Base-by-base conservation (phyloP, 2,888 invertebrate genomes). In the Phlogophora meticulosa region DNA sequence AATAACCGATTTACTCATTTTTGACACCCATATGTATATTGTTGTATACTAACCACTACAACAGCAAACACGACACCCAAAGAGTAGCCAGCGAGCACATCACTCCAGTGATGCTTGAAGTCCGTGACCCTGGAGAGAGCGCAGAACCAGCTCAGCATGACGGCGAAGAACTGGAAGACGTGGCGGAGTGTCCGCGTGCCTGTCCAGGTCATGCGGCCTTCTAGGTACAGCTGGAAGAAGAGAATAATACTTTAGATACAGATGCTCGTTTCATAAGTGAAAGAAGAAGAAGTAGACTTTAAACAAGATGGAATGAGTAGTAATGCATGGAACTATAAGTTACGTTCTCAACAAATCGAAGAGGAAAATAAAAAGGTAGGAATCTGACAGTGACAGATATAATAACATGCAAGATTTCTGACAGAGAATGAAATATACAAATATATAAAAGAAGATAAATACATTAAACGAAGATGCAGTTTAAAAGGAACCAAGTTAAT, bases 51-150 rank as follows among this genome's bases (percentile, higher is more conserved):
- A 45, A 76, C 76, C 81, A 71, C 43, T 5, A 80, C 9, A n/a
- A 80, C 56, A 49, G 98, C 98, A n/a, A 96, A 91, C 9, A 96
- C 82, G 0, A 96, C 87, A 7, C 98, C 98, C 57, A 98, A 93
- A 15, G 94, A 82, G 77, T 97, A 96, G 0, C 99, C 99, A 62
- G 97, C 97, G 40, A 99, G 95, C 5, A 99, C 99, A 92, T 99
- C 99, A 86, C 98, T 98, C 98, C 99, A 99, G 89, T 99, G 99
- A 90, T 99, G 99, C 90, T 99, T 99, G 96, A 98, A 98, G 96
- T 99, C 98, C 0, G 98, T 98, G 32, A 99, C 97, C 52, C 99
- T 96, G 9, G 98, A 98, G 88, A 99, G 96, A 0, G 98, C 98
- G 9, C 98, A 98, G 92, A 96, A 98, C 97, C 98, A 97, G 72